Evolutionary conservation across 2,888 invertebrate genomes (phyloP), one percentile per base, ranked within the genome.

Genomic region (Ophion obscuratus): DNA sequence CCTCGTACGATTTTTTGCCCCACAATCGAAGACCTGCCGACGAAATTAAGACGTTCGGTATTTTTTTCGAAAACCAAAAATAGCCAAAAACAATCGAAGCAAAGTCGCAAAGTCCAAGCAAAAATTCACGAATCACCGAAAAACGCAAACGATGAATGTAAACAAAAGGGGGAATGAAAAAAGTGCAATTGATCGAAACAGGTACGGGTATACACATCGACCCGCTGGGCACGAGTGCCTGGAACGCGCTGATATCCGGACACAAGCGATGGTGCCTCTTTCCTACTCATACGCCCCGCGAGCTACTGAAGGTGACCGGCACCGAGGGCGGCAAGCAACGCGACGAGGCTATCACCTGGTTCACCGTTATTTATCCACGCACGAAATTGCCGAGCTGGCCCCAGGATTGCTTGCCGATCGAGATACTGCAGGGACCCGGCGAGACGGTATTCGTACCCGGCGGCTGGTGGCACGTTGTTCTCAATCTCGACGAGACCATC

Each of bases 381-480:
- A 99, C 99, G 27, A 97, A 98, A 94, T 95, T 96, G 87, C 96
- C 97, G 14, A 95, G 96, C 47, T 99, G 99, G 99, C 99, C 99
- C 27, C 95, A 96, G 90, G 97, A 99, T 94, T 99, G 96, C 94
- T 96, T 97, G 94, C 99, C 99, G 96, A 96, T 99, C 87, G 99
- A 99, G 95, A 98, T 99, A 90, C 95, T 99, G 6, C 99, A 99
- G 94, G 96, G 96, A 90, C 99, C 99, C 17, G 99, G 99, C 27
- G 99, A 99, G 94, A 99, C 99, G 4, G 99, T 99, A 47, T 99
- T 99, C 95, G 99, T 99, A 80, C 99, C 99, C 11, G 99, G 99
- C 24, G 99, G 99, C 11, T 99, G 99, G 99, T 99, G 99, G 99
- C 99, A 99, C 94, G 99, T 99, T 27, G 99, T 99, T 17, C 95